Base-by-base conservation (phyloP, 2,113 vertebrate genomes). In the Chiloscyllium plagiosum region DNA sequence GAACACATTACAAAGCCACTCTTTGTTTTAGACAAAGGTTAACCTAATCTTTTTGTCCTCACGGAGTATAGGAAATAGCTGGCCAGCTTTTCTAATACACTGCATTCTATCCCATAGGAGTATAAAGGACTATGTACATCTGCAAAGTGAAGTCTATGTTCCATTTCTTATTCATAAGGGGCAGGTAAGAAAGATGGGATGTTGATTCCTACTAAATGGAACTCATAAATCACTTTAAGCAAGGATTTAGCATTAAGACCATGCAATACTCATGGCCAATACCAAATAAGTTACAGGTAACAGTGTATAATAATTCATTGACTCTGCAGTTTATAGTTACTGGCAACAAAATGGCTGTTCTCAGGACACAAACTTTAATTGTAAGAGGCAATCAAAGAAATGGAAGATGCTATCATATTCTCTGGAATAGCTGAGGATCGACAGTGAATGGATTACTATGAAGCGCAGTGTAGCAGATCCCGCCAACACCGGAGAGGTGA, bases 181-280 rank as follows among this genome's bases (percentile, higher is more conserved):
- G 89, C 89, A 93, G 56, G 89, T 66, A 93, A 93, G 89, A 93
- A 93, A 93, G 89, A 93, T 93, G 56, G 89, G 89, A 93, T n/a
- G n/a, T 61, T 66, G 89, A 93, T 93, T 93, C 89, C 89, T 61
- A 93, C 61, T 93, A 93, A 93, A 93, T 93, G 61, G 89, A 68
- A 93, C 89, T 93, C 89, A 93, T 93, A 93, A 93, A 93, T 93
- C 89, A 93, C 61, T 66, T 61, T n/a, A 66, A 33, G 61, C 61
- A 93, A 66, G 89, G 89, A 68, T 42, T 66, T 37, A 66, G 89
- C 89, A 66, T 93, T 42, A 66, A 66, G 89, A 65, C 61, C 33
- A 66, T 24, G 33, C 89, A 93, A 37, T 37, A 92, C 61, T 37
- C 89, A 22, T n/a, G 61, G 61, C 89, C 33, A 66, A 93, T 93